Conservation (phyloP, 2,113 vertebrate species). For the Trogon surrucura region DNA sequence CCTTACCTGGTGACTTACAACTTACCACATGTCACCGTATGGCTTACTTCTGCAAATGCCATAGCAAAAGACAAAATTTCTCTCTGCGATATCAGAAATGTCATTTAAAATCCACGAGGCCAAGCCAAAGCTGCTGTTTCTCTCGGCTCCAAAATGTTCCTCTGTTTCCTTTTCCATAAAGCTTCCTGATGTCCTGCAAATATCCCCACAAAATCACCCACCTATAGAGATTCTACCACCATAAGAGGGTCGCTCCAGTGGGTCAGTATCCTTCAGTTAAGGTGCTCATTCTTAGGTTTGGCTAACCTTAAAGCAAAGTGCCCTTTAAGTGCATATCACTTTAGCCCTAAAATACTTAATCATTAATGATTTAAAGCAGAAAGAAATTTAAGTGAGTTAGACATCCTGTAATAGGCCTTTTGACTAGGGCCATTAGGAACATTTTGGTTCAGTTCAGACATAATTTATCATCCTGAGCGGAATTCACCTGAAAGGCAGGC, state of each 20-base stretch:
- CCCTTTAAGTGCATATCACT: conserved; percentile 44
- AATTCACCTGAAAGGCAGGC: conserved; percentile 65
- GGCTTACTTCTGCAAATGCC: neutral
- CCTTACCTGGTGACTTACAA: neutral
- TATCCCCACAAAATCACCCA: neutral
- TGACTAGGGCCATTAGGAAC: conserved; percentile 69
- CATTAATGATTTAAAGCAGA: conserved; percentile 71
- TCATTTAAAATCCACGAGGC: neutral
- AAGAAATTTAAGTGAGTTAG: conserved; percentile 77
- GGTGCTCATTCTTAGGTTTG: conserved; percentile 11
- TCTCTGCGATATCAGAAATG: neutral
- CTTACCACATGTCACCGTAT: neutral
- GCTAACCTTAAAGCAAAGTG: conserved; percentile 67
- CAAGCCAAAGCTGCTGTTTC: neutral
- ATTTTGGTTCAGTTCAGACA: conserved; percentile 66
- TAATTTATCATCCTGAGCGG: conserved; percentile 65
- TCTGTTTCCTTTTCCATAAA: neutral
- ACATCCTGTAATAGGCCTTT: conserved; percentile 74
- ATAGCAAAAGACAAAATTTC: neutral
- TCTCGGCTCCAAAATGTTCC: neutral
- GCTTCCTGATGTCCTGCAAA: neutral
- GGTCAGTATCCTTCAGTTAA: neutral
- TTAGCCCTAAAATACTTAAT: conserved; percentile 64
- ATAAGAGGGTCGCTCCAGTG: neutral
- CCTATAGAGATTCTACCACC: neutral